Evolutionary conservation across 1,140 invertebrate genomes (phyloP).

Genomic region (Musca domestica): DNA sequence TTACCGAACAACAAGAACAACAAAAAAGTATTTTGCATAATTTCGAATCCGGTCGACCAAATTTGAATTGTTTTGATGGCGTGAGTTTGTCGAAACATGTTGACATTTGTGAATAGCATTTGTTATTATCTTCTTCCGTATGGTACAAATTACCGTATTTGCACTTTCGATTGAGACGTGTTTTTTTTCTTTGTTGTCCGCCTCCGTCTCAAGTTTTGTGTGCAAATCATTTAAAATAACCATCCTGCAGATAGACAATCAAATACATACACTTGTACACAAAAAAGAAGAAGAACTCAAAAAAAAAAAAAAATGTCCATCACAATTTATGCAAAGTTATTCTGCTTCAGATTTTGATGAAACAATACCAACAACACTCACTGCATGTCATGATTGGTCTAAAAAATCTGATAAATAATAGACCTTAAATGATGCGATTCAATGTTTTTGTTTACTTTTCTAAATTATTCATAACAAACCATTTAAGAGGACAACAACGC

Average conservation of each 20-base stretch:
- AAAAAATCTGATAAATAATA: too few species aligned
- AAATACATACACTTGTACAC: background rate
- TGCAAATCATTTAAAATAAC: background rate
- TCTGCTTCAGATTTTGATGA: too few species aligned
- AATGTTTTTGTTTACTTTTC: too few species aligned
- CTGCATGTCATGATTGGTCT: too few species aligned
- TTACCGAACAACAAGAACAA: too few species aligned
- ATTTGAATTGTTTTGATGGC: background rate
- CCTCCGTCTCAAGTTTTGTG: background rate
- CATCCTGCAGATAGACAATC: background rate
- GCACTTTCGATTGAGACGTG: conserved; percentile 16
- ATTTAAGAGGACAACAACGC: too few species aligned
- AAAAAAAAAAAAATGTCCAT: background rate
- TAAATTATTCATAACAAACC: too few species aligned
- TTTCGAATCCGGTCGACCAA: background rate
- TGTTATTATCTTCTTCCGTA: conserved; percentile 10
- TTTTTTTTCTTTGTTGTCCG: background rate
- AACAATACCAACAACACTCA: too few species aligned
- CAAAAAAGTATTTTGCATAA: conserved; percentile 1
- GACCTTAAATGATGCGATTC: too few species aligned
- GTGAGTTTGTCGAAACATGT: background rate
- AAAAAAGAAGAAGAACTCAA: background rate
- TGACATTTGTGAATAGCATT: background rate
- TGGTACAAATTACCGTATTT: conserved; percentile 15
- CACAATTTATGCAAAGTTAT: conserved; percentile 9